phyloP scores from a whole-genome alignment of 2,113 vertebrate species.

The Catharus minimus region DNA sequence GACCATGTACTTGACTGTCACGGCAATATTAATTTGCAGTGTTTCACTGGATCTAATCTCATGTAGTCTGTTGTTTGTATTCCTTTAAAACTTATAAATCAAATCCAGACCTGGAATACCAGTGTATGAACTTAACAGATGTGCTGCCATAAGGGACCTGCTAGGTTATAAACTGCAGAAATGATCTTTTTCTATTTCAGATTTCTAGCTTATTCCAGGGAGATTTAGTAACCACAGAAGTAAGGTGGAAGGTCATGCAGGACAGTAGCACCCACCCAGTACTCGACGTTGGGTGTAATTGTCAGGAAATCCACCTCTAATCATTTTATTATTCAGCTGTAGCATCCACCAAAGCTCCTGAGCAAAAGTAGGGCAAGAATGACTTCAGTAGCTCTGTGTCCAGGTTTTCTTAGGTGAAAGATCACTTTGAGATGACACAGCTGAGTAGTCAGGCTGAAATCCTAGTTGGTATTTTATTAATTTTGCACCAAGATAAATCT shows the following conservation, averaged over 20 bases:
- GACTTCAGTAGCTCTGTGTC: constrained; percentile 62
- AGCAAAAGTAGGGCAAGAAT: constrained; percentile 70
- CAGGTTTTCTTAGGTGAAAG: constrained; percentile 81
- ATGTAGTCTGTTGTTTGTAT: constrained; percentile 39
- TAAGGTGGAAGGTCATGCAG: constrained; percentile 21
- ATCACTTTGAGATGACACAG: constrained; percentile 83
- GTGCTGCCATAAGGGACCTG: constrained; percentile 66
- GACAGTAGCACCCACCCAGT: constrained; percentile 52
- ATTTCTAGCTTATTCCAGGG: constrained; percentile 45
- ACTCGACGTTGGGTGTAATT: constrained; percentile 49
- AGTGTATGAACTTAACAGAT: constrained; percentile 69
- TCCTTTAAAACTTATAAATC: constrained; percentile 70
- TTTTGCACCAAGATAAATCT: constrained; percentile 89
- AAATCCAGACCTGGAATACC: constrained; percentile 62
- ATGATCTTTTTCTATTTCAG: constrained; percentile 62
- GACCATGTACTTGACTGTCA: constrained; percentile 11
- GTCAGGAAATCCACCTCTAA: constrained; percentile 33
- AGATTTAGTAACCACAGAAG: constrained; percentile 24
- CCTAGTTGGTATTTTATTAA: constrained; percentile 89
- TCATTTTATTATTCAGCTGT: constrained; percentile 14
- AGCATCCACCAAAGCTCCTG: constrained; percentile 26
- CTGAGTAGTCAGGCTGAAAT: constrained; percentile 83
- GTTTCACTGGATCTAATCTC: constrained; percentile 46
- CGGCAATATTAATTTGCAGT: constrained; percentile 50
- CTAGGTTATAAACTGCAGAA: constrained; percentile 69